Conservation (phyloP, 1,140 invertebrate species). For the Akabosia matsudoensis region DNA sequence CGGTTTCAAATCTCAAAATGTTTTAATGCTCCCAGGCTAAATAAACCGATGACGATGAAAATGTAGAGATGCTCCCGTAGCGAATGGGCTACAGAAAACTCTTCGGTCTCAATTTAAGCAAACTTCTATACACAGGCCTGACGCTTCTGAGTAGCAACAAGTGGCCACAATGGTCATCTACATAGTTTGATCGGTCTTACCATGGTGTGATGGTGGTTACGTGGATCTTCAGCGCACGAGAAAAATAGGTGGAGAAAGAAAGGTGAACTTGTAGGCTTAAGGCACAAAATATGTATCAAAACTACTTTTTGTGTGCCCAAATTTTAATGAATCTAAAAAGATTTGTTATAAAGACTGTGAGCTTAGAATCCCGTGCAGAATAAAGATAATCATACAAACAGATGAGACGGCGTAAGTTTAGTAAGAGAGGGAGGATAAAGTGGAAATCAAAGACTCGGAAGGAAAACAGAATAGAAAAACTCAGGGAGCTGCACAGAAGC, state of each 20-base stretch:
- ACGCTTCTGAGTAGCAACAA: neutral
- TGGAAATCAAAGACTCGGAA: no score
- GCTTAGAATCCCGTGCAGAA: no score
- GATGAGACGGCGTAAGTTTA: no score
- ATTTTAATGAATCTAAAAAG: no score
- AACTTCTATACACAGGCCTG: no score
- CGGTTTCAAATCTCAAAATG: neutral
- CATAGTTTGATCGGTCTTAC: neutral
- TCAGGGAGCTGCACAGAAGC: conserved; percentile 17
- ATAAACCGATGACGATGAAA: neutral
- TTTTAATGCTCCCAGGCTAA: neutral
- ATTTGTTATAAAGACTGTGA: no score
- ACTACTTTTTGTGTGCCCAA: no score
- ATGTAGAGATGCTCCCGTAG: neutral
- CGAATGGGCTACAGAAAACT: neutral
- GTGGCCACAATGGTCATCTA: neutral
- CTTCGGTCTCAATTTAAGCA: neutral
- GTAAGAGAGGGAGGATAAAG: no score
- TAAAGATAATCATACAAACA: no score
- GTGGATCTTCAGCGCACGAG: neutral
- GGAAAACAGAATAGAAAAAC: neutral
- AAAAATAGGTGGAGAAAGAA: neutral
- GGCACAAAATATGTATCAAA: no score
- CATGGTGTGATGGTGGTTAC: neutral
- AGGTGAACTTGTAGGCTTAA: neutral